phyloP scores from a whole-genome alignment of 2,113 vertebrate genomes.

The Chauna torquata region DNA sequence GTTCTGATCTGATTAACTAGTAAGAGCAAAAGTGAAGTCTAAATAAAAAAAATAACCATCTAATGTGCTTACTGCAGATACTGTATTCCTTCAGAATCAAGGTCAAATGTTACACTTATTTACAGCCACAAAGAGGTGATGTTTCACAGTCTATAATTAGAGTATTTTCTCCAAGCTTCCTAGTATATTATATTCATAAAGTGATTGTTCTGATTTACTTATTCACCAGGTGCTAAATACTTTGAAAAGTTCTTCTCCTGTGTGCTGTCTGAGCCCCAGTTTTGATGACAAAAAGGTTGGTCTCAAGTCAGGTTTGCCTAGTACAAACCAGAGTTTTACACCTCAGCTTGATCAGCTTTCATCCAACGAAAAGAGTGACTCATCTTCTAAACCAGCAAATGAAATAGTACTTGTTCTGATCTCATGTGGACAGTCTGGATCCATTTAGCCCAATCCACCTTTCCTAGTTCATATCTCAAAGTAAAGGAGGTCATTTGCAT shows the following conservation, averaged over 20 bases:
- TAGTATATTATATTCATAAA: neutral
- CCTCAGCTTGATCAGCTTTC: neutral
- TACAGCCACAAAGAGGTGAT: neutral
- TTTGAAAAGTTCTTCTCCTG: neutral
- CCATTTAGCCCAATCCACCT: neutral
- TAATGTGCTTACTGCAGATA: neutral
- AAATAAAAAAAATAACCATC: neutral
- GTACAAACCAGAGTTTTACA: neutral
- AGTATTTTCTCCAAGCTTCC: neutral
- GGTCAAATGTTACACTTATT: neutral
- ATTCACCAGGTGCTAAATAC: neutral
- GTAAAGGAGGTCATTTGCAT: neutral
- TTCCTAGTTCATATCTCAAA: neutral
- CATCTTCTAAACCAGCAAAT: neutral
- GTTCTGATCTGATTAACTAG: neutral
- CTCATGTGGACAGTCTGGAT: neutral
- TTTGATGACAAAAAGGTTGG: neutral
- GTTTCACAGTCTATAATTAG: neutral
- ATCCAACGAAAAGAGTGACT: neutral
- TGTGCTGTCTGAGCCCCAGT: neutral
- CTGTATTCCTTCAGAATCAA: neutral
- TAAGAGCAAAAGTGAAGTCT: neutral
- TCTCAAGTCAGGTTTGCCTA: neutral
- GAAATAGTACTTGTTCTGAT: neutral
- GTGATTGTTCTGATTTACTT: neutral